Conservation (phyloP, 2,888 invertebrate genomes). For the Coecobrya sp. region DNA sequence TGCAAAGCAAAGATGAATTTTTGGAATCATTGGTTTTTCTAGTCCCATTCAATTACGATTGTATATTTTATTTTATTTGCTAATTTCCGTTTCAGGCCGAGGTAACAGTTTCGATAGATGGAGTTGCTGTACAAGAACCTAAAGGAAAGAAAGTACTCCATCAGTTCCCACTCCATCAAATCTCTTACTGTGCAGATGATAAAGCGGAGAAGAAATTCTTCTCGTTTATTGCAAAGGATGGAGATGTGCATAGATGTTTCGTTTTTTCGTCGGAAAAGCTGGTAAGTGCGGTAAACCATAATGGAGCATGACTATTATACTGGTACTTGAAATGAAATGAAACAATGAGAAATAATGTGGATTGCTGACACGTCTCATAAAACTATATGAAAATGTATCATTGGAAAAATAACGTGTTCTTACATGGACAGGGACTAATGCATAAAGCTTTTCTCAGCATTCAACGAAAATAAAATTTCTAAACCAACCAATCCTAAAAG, state of each 20-base stretch:
- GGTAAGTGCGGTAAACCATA: conserved; percentile 87
- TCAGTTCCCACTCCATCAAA: conserved; percentile 98
- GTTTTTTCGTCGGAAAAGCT: conserved; percentile 99
- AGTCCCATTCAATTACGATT: not conserved
- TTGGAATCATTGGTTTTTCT: too few relatives aligned
- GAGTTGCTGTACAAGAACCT: conserved; percentile 96
- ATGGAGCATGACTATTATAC: conserved; percentile 15
- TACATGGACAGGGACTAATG: not conserved
- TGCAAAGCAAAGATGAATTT: not conserved
- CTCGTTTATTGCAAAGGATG: conserved; percentile 96
- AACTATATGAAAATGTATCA: not conserved
- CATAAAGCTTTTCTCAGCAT: not conserved
- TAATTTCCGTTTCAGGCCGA: conserved; percentile 89
- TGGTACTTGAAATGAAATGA: not conserved
- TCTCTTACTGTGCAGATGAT: conserved; percentile 99
- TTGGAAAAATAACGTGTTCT: not conserved
- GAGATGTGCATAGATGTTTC: conserved; percentile 96
- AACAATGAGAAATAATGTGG: not conserved
- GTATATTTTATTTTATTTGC: not conserved
- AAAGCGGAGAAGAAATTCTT: conserved; percentile 99
- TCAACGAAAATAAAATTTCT: not conserved
- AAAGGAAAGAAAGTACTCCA: conserved; percentile 93
- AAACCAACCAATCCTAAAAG: not conserved
- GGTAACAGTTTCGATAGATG: conserved; percentile 98
- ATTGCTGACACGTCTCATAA: not conserved